Base-by-base conservation (phyloP, 2,113 vertebrate species). In the Vicugna pacos region DNA sequence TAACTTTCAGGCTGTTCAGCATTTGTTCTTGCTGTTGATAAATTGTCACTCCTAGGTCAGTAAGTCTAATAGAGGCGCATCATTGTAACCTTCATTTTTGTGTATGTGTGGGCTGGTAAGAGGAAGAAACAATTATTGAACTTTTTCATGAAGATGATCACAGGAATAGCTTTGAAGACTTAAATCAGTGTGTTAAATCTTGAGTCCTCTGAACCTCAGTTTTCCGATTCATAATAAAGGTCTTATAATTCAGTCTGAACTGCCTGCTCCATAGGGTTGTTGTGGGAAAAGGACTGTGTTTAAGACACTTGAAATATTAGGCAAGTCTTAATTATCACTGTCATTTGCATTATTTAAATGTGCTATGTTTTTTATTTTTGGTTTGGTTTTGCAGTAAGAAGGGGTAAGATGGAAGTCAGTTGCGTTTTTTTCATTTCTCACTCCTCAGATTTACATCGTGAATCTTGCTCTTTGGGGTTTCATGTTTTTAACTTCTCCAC, bases 311-410 rank as follows among this genome's bases (percentile, higher is more conserved):
- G 17, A 72, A 69, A 42, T 86, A n/a, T 64, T 50, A 65, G 24
- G 3, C 15, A 67, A 10, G 28, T 56, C 30, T 87, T 83, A 20
- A 50, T 93, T 26, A 30, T 65, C 32, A 14, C 42, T 54, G 12
- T 50, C 9, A 9, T 85, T 89, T 93, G 93, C 3, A 35, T 62
- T 56, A 42, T 69, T 91, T 93, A 85, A 89, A 26, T 67, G 28
- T 35, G 50, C 22, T 72, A 14, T 89, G 16, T 56, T 88, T 95
- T 77, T 89, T 62, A 14, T 24, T 72, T 65, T 83, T 50, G 30
- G 3, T 76, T 91, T 79, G 54, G 26, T 81, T 96, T 93, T 91
- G 24, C 46, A 42, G 30, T 75, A 73, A 94, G n/a, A 11, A 75
- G 62, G 15, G 54, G 35, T 81, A 60, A 38, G 8, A 52, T 93